Conservation (phyloP, 2,888 invertebrate species). For the Caenorhabditis becei region DNA sequence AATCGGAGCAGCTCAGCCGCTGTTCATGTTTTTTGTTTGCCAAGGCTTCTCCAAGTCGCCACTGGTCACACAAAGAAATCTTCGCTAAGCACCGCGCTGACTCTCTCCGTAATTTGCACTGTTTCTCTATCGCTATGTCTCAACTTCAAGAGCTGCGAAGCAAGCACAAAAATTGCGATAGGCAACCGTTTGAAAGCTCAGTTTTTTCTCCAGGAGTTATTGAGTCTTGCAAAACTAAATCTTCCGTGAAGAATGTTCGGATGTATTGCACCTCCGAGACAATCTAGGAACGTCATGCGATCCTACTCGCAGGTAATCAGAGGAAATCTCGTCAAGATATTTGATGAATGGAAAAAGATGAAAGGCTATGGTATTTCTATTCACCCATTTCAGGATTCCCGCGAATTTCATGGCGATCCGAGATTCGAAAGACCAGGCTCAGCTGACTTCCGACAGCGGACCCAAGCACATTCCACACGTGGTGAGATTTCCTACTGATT, state of each 20-base stretch:
- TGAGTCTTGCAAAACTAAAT: constrained; percentile 2
- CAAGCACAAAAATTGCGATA: constrained; percentile 21
- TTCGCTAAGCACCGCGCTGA: constrained; percentile 30
- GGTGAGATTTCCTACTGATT: background rate
- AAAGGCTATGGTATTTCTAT: too few species aligned
- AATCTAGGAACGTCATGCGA: constrained; percentile 51
- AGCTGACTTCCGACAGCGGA: constrained; percentile 36
- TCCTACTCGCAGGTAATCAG: constrained; percentile 46
- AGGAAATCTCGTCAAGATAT: too few species aligned
- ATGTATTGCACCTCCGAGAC: constrained; percentile 57
- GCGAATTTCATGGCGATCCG: constrained; percentile 62
- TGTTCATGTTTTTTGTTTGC: constrained; percentile 36
- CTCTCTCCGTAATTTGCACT: constrained; percentile 38
- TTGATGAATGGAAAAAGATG: too few species aligned
- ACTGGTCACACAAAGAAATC: constrained; percentile 53
- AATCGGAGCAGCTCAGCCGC: constrained; percentile 3
- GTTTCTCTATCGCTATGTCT: constrained; percentile 36
- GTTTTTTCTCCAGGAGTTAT: constrained; percentile 23
- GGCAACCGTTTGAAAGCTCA: constrained; percentile 20
- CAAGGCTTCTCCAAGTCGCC: constrained; percentile 38
- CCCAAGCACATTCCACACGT: constrained; percentile 20
- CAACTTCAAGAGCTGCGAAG: constrained; percentile 50
- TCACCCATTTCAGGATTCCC: constrained; percentile 49
- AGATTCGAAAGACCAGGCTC: constrained; percentile 46
- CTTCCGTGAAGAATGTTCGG: constrained; percentile 45